Evolutionary conservation across 1,140 invertebrate genomes (phyloP).

Genomic region (Drosophila subobscura): DNA sequence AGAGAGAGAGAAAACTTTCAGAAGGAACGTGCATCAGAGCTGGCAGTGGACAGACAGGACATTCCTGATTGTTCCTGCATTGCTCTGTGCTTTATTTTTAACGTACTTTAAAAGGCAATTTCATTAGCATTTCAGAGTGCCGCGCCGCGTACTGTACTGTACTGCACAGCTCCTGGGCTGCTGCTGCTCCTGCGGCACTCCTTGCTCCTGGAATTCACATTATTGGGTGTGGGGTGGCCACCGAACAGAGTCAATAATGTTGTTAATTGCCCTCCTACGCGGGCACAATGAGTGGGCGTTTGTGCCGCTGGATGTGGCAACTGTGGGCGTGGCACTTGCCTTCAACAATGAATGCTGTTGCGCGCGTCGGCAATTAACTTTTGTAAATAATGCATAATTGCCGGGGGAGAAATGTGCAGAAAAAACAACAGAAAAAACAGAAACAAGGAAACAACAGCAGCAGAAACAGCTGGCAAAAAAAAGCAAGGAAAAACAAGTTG

Average conservation of each 20-base stretch:
- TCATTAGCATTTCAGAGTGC: slow-evolving; percentile 82
- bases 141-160: slow-evolving; percentile 13
- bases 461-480: slow-evolving; percentile 8
- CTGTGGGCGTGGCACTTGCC: slow-evolving; percentile 49
- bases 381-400: slow-evolving; percentile 82
- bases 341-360: slow-evolving; percentile 71
- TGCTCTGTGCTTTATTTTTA: not conserved
- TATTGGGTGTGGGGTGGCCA: not conserved
- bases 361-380: slow-evolving; percentile 75
- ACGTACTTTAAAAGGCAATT: slow-evolving; percentile 73
- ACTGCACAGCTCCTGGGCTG: too few relatives aligned
- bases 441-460: slow-evolving; percentile 17
- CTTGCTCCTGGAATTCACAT: not conserved
- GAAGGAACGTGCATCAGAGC: not conserved
- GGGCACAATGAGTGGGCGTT: too few relatives aligned
- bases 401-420: slow-evolving; percentile 49
- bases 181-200: not conserved
- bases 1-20: not conserved
- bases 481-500: slow-evolving; percentile 9
- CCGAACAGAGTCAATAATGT: slow-evolving; percentile 73
- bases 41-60: slow-evolving; percentile 20
- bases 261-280: slow-evolving; percentile 69
- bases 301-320: too few relatives aligned
- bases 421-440: slow-evolving; percentile 1
- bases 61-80: slow-evolving; percentile 16